Percentiles rank a stretch among this genome's conserved stretches.
phyloP scores from a whole-genome alignment of 2,888 invertebrate species.

The Dendrolimus pini region DNA sequence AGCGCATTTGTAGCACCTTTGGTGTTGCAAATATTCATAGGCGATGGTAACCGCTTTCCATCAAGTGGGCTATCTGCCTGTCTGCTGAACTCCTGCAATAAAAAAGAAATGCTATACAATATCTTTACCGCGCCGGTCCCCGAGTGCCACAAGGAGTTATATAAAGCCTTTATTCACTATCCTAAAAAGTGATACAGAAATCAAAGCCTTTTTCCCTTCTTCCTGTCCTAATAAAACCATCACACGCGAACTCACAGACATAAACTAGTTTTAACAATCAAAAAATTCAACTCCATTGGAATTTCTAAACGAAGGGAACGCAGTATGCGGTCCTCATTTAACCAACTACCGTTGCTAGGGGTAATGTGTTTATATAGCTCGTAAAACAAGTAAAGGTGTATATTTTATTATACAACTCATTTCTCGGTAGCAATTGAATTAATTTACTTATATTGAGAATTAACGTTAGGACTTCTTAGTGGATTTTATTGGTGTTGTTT shows the following conservation, averaged over 20 bases:
- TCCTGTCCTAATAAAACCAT: too few species aligned
- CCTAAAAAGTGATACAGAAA: too few species aligned
- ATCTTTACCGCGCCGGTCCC: too few species aligned
- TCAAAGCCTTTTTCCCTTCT: too few species aligned
- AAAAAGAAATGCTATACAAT: too few species aligned
- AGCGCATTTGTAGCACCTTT: too few species aligned
- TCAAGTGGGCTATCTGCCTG: too few species aligned
- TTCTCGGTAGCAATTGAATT: conserved; percentile 43
- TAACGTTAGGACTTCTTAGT: not conserved
- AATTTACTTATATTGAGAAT: conserved; percentile 22
- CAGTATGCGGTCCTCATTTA: conserved; percentile 17
- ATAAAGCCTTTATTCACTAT: too few species aligned
- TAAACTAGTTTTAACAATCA: not conserved
- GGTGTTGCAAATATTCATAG: too few species aligned
- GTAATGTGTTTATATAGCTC: conserved; percentile 28
- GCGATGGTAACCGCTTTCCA: too few species aligned
- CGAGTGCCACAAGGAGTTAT: too few species aligned
- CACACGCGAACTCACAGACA: not conserved
- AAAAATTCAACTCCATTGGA: not conserved
- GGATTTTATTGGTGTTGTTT: not conserved
- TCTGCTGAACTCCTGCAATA: too few species aligned
- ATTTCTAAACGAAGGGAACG: conserved; percentile 2
- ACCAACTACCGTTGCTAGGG: conserved; percentile 17
- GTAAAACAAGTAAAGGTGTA: conserved; percentile 26
- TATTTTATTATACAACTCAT: conserved; percentile 23